Percentiles rank a stretch among this genome's conserved stretches.
Evolutionary conservation across 2,888 invertebrate genomes (phyloP).

Genomic region (Brenthis hecate): DNA sequence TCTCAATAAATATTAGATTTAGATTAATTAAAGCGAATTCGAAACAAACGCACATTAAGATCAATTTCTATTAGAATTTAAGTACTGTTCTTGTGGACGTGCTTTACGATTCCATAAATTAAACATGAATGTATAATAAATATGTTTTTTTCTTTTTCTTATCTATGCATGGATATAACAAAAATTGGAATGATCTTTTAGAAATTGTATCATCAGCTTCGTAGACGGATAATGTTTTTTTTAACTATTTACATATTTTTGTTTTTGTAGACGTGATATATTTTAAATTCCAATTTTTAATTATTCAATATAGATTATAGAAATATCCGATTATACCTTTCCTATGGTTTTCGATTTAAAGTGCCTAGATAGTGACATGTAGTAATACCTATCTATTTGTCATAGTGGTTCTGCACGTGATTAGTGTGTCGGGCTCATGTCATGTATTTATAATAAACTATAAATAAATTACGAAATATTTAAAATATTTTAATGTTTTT

Average conservation of each 20-base stretch:
- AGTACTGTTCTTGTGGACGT: conserved; percentile 4
- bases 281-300: too few species aligned
- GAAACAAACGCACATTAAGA: conserved; percentile 18
- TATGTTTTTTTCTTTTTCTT: background rate
- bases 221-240: too few species aligned
- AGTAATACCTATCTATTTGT: conserved; percentile 8
- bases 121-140: background rate
- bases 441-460: background rate
- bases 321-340: conserved; percentile 22
- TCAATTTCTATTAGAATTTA: conserved; percentile 8
- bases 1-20: conserved; percentile 13
- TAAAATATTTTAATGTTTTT: background rate
- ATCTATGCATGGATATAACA: background rate
- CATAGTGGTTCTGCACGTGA: conserved; percentile 13
- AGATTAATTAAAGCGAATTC: background rate
- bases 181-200: background rate
- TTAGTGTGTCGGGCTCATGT: background rate
- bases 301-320: conserved; percentile 20
- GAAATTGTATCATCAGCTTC: too few species aligned
- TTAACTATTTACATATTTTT: too few species aligned
- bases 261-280: too few species aligned
- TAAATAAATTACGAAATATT: background rate
- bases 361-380: conserved; percentile 28
- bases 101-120: background rate
- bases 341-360: conserved; percentile 19